phyloP scores from a whole-genome alignment of 2,113 vertebrate species.

The Ifrita kowaldi region DNA sequence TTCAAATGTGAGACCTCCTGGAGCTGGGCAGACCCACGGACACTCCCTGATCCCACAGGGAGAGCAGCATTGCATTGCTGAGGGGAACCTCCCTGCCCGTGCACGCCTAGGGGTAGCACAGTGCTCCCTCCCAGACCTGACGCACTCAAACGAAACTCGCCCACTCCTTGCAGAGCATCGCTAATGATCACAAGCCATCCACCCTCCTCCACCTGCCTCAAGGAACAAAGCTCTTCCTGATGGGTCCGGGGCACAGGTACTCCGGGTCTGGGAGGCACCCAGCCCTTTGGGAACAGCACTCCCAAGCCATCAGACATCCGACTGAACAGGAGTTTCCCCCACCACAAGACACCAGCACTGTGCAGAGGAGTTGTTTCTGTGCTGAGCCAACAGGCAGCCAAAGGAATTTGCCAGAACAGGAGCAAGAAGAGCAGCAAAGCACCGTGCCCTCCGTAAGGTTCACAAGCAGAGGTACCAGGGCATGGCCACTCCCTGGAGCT shows the following conservation, averaged over 20 bases:
- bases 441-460: fast-evolving
- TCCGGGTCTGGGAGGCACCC: neutral
- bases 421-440: neutral
- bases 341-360: neutral
- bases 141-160: neutral
- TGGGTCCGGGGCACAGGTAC: neutral
- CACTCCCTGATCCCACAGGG: neutral
- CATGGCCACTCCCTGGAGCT: neutral
- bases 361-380: neutral
- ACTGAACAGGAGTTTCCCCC: neutral
- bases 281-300: slow-evolving; percentile 11
- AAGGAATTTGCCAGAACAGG: neutral
- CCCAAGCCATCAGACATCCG: neutral
- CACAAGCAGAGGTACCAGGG: neutral
- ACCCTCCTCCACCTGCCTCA: neutral
- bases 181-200: neutral
- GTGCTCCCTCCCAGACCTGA: neutral
- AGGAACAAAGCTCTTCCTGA: neutral
- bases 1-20: fast-evolving
- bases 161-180: neutral
- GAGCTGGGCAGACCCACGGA: neutral
- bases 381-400: neutral
- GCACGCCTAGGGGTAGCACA: fast-evolving
- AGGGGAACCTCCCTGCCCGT: neutral
- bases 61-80: fast-evolving